These are phyloP conservation scores for Typhlomys cinereus DNA, from an alignment of 2,113 vertebrate species.

Conservation along the genomic window DNA sequence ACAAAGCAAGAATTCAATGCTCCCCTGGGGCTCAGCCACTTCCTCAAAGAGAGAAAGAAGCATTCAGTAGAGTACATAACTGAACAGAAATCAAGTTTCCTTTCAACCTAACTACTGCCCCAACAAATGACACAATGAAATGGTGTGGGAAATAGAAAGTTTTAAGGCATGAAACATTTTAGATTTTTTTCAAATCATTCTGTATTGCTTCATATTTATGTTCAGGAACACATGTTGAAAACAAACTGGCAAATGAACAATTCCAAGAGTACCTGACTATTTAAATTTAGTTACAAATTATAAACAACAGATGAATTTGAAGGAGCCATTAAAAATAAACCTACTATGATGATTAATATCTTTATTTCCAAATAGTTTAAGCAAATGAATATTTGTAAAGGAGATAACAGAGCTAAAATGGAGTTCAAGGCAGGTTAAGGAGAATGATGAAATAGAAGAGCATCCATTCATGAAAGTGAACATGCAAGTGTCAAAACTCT, in stretches of 20 bases:
- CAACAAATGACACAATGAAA: constrained; percentile 16
- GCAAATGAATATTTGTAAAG: neutral
- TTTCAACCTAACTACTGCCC: neutral
- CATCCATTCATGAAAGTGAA: neutral
- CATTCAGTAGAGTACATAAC: neutral
- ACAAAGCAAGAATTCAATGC: constrained; percentile 50
- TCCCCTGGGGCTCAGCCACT: neutral
- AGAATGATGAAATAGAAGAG: neutral
- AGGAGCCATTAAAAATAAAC: neutral
- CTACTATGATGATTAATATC: neutral
- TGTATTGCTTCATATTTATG: neutral
- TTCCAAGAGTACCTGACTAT: neutral
- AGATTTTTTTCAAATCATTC: neutral
- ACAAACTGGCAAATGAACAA: neutral
- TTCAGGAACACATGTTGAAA: neutral
- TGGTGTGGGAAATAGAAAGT: neutral
- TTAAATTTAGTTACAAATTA: constrained; percentile 42
- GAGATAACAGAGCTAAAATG: neutral
- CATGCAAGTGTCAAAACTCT: neutral
- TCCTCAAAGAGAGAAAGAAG: neutral
- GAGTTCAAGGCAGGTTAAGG: neutral
- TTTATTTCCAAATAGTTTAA: neutral
- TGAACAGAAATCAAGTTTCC: neutral
- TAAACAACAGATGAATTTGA: neutral
- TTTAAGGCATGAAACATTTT: neutral